Base-by-base conservation (phyloP, 2,113 vertebrate genomes). In the Lasiurus cinereus region DNA sequence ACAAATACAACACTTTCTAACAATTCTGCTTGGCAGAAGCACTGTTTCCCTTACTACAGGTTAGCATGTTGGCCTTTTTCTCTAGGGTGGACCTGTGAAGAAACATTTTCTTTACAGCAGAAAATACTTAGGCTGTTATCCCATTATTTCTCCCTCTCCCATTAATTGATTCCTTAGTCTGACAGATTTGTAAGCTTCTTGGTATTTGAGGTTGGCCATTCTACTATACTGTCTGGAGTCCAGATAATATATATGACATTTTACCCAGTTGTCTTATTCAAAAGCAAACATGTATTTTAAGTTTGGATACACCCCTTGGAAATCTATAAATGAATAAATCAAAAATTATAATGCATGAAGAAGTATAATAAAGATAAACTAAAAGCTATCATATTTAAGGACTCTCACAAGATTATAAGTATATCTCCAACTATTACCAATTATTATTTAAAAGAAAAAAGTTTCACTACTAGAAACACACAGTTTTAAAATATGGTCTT, bases 371-470 rank as follows among this genome's bases (percentile, higher is more conserved):
- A 87, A 70, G 70, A 56, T 83, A 82, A 74, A 48, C 16, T 76
- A 76, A 73, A 88, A 91, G 10, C 22, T 86, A 33, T 43, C 27
- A 4, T 83, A 64, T 78, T 86, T 87, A n/a, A 90, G 64, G 46
- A 80, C n/a, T 22, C 29, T 69, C 33, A 18, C 6, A 88, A 80
- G 62, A 77, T 21, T 89, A 39, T 50, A 77, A 18, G 13, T 91
- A 27, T 56, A 19, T 66, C 14, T 91, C 50, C 15, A 36, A 83
- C 3, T 91, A 56, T 6, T 54, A 88, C 69, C 52, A 54, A 79
- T 74, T 90, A 83, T 74, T 85, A 89, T 8, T 74, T 85, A 22
- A 83, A 82, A 76, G 59, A 92, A 67, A 92, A 92, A 79, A 69
- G 52, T 78, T 83, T 5, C 64, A 46, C 56, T 85, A 21, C 24